Evolutionary conservation across 2,888 invertebrate genomes (phyloP), one percentile per base, ranked within the genome.

Genomic region (Epinotia ramella): DNA sequence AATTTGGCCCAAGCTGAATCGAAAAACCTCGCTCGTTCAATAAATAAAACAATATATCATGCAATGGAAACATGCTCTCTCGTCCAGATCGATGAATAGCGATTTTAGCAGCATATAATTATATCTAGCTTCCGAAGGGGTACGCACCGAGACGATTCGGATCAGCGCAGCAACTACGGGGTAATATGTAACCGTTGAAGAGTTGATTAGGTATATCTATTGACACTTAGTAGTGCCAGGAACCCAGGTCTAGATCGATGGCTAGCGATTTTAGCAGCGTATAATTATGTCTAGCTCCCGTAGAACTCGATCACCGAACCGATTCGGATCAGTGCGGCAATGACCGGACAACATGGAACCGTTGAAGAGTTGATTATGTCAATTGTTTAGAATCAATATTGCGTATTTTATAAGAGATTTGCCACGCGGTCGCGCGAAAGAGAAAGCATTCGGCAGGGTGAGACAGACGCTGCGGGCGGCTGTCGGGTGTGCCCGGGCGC

Each of bases 61-160:
- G 12, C 46, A 69, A 18, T 69, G 69, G 69, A 49, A 69, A 69
- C 69, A 12, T 24, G n/a, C 28, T 3, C 24, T 28, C 11, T 11
- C 46, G 40, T 53, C 13, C 9, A 46, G 18, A 69, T 69, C 69
- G 69, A 69, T 69, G 28, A 1, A 7, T 33, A 33, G 33, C 33
- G 33, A 33, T 69, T 60, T 60, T 18, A 56, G 66, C 12, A 28
- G 16, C 56, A 33, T 67, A 18, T 56, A 67, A 67, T 67, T 40
- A 56, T 33, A 33, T 1, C 33, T 60, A 33, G 66, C 28, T 67
- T 53, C 53, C 66, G 56, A 11, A 59, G 28, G 53, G 56, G 6
- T 0, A 16, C 49, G 16, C 6, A 13, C 16, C 16, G 5, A 49
- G 49, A 49, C 49, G 49, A 5, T 49, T 49, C 49, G 49, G 49